Base-by-base conservation (phyloP, 1,140 invertebrate genomes). In the Calephelis nemesis region DNA sequence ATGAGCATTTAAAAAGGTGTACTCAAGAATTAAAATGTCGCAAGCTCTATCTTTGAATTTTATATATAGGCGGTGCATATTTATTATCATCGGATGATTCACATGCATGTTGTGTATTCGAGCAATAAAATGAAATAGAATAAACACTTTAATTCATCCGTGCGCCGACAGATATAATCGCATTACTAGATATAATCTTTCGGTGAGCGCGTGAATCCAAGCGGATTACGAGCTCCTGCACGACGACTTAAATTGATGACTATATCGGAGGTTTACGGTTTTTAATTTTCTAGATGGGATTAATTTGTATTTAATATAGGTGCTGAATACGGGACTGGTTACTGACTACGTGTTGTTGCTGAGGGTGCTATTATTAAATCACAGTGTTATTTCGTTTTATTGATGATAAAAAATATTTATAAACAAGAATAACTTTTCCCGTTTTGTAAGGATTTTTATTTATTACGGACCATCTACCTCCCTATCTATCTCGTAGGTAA, bases 111-210 rank as follows among this genome's bases (percentile, higher is more conserved):
- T 45, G 54, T 60, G 54, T 12, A 60, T 40, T 39, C 30, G 5
- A 40, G 54, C 30, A 60, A 60, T 60, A 60, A 60, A 60, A n/a
- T 39, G 11, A 60, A 60, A 60, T 60, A 60, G 58, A 60, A 60
- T 40, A 40, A 60, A 60, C 58, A 60, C 39, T 58, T 58, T 40
- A 60, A 40, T n/a, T 60, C 58, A 60, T 60, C 40, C 58, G 58
- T 60, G 58, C 58, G 58, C 58, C 58, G 58, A 60, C 58, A 60
- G 58, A 60, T 60, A 60, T 60, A 42, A 60, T 60, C 58, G 58
- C 58, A 30, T 60, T 60, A 60, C 19, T 30, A 19, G 58, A 60
- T 60, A 60, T 60, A 60, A 60, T 60, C 58, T 60, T 60, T 60
- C 39, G 39, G 58, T 6, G 30, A 58, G 30, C 58, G 58, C 19